phyloP scores from a whole-genome alignment of 1,140 invertebrate genomes.

The Carposina sasakii region DNA sequence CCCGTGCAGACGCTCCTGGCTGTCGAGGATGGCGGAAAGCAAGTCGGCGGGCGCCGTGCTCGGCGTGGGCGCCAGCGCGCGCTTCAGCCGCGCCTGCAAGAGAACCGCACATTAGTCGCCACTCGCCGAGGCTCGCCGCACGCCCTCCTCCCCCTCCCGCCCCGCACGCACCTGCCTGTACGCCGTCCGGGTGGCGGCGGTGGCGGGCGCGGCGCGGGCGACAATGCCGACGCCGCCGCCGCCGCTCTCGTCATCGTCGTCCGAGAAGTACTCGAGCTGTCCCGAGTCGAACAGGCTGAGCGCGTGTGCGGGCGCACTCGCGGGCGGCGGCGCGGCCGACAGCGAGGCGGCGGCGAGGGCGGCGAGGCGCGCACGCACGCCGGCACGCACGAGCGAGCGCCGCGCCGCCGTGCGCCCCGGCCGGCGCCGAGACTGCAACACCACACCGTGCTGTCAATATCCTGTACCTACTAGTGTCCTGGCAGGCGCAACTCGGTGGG shows the following conservation, averaged over 20 bases:
- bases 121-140: constrained; percentile 50
- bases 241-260: constrained; percentile 53
- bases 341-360: constrained; percentile 35
- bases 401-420: constrained; percentile 61
- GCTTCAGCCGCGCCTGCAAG: constrained; percentile 66
- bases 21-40: constrained; percentile 81
- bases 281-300: constrained; percentile 75
- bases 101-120: neutral
- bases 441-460: neutral
- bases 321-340: constrained; percentile 22
- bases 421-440: constrained; percentile 28
- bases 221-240: constrained; percentile 55
- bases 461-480: too few species aligned
- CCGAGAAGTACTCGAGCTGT: constrained; percentile 78
- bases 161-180: constrained; percentile 57
- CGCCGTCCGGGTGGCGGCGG: constrained; percentile 49
- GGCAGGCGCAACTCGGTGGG: too few species aligned
- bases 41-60: constrained; percentile 71
- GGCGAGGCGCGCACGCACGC: constrained; percentile 48
- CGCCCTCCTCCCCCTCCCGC: too few species aligned
- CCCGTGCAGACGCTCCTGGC: constrained; percentile 80
- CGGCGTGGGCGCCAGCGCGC: constrained; percentile 52
- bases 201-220: constrained; percentile 26
- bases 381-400: constrained; percentile 47
- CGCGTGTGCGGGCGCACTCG: constrained; percentile 38